Evolutionary conservation across 2,797 vertebrate genomes (phyloP).

Genomic region (Squalus acanthias): DNA sequence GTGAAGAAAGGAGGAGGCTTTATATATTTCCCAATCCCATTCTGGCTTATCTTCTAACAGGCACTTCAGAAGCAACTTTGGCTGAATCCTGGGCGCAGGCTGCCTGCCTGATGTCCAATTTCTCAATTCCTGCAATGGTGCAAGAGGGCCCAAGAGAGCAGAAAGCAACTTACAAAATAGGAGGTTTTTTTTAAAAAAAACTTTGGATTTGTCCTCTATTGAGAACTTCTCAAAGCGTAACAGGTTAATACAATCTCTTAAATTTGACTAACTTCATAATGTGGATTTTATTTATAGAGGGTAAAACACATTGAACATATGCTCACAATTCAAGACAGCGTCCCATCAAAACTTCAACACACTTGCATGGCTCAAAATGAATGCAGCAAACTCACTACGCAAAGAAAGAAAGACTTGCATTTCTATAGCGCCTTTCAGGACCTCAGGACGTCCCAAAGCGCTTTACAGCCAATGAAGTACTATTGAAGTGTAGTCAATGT

Average conservation of each 20-base stretch:
- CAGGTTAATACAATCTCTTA: neutral
- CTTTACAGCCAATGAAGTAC: too few species aligned
- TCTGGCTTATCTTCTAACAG: neutral
- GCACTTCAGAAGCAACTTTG: neutral
- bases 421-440: too few species aligned
- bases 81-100: too few species aligned
- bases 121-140: neutral
- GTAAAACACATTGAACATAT: neutral
- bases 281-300: neutral
- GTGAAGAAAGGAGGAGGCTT: neutral
- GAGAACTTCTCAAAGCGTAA: neutral
- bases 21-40: neutral
- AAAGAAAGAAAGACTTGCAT: too few species aligned
- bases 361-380: neutral
- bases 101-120: neutral
- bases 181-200: neutral
- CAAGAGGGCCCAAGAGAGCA: neutral
- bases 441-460: too few species aligned
- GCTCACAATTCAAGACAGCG: neutral
- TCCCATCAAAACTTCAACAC: neutral
- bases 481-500: too few species aligned
- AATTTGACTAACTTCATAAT: neutral
- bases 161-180: neutral
- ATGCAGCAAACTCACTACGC: neutral
- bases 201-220: neutral